phyloP scores from a whole-genome alignment of 1,140 invertebrate genomes.

The Magallana ariakensis region DNA sequence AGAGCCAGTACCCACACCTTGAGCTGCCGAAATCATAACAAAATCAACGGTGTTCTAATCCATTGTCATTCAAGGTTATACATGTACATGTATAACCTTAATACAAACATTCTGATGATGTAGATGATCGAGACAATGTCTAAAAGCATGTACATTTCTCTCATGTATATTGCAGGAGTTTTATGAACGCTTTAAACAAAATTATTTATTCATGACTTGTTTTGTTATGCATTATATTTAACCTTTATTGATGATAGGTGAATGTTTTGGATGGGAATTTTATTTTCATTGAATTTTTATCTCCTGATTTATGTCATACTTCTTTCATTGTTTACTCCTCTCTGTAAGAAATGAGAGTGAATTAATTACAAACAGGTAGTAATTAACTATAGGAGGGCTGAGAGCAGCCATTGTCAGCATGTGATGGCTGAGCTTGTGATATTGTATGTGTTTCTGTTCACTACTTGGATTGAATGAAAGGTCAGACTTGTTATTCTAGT shows the following conservation, averaged over 20 bases:
- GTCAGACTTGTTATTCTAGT: background rate
- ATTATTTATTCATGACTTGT: conserved; percentile 25
- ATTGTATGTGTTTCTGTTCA: background rate
- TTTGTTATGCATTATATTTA: conserved; percentile 12
- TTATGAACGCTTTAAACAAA: background rate
- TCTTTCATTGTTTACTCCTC: background rate
- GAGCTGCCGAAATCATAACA: background rate
- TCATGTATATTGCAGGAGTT: background rate
- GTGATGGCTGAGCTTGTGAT: background rate
- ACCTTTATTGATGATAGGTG: background rate
- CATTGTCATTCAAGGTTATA: background rate
- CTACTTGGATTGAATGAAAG: background rate
- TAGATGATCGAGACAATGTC: background rate
- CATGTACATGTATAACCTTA: too few relatives aligned
- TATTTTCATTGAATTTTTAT: conserved; percentile 23
- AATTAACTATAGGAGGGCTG: too few relatives aligned
- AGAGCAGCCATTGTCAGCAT: too few relatives aligned
- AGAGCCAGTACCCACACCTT: background rate
- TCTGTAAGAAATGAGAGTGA: background rate
- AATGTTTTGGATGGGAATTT: background rate
- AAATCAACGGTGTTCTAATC: background rate
- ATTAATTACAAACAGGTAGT: conserved; percentile 2
- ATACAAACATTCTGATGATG: background rate
- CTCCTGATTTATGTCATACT: background rate
- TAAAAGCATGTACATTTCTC: too few relatives aligned